Evolutionary conservation across 2,113 vertebrate genomes (phyloP).

Genomic region (Carassius carassius): DNA sequence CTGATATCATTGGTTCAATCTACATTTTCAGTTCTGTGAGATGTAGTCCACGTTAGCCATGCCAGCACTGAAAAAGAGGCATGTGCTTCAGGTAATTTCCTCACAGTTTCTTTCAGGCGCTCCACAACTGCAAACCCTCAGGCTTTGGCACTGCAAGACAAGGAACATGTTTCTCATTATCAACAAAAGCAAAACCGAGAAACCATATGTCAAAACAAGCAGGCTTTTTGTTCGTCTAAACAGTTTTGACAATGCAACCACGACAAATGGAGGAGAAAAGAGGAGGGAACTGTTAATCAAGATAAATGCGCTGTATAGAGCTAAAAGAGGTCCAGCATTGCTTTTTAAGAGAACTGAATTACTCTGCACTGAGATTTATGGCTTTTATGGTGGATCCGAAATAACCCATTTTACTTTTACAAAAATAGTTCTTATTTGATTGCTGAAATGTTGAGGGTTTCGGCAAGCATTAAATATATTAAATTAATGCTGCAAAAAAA

Average conservation of each 20-base stretch:
- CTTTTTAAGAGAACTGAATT: conserved; percentile 49
- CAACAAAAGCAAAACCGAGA: conserved; percentile 61
- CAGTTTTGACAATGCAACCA: conserved; percentile 52
- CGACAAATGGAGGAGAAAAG: conserved; percentile 52
- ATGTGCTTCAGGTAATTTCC: conserved; percentile 56
- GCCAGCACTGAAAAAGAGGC: conserved; percentile 43
- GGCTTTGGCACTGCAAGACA: conserved; percentile 41
- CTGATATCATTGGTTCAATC: neutral
- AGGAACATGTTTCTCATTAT: conserved; percentile 63
- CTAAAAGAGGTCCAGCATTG: conserved; percentile 31
- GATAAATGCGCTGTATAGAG: conserved; percentile 42
- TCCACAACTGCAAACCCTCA: conserved; percentile 35
- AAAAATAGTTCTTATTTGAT: neutral
- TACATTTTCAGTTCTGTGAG: conserved; percentile 10
- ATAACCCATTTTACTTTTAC: neutral
- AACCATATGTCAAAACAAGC: conserved; percentile 65
- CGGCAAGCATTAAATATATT: neutral
- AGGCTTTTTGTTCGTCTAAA: conserved; percentile 53
- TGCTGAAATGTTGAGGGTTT: neutral
- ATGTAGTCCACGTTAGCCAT: conserved; percentile 9
- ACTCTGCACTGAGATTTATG: conserved; percentile 21
- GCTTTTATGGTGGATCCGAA: neutral
- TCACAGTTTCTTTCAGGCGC: conserved; percentile 38
- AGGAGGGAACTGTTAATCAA: conserved; percentile 45
- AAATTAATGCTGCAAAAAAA: neutral